Evolutionary conservation across 2,797 vertebrate species (phyloP).

Genomic region (Ataeniobius toweri): DNA sequence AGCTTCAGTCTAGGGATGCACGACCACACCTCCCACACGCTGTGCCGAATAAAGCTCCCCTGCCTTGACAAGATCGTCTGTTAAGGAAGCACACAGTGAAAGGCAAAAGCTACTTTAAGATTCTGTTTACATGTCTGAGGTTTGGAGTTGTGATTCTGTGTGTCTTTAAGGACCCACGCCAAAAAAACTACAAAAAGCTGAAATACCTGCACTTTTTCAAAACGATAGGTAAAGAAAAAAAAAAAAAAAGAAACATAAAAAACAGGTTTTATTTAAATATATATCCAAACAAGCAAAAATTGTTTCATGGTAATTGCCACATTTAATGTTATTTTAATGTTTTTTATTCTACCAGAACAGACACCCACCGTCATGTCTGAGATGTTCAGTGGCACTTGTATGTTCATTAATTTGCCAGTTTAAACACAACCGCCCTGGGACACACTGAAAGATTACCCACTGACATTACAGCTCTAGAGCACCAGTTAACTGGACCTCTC

Average conservation of each 20-base stretch:
- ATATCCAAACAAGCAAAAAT: not conserved
- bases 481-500: too few species aligned
- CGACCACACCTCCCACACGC: not conserved
- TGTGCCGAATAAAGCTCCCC: not conserved
- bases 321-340: not conserved
- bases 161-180: not conserved
- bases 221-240: too few species aligned
- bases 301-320: not conserved
- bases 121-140: conserved; percentile 4
- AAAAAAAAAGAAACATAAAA: not conserved
- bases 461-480: not conserved
- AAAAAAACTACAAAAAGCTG: not conserved
- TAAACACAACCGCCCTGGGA: not conserved
- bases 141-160: not conserved
- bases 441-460: not conserved
- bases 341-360: too few species aligned
- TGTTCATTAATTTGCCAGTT: not conserved
- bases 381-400: too few species aligned
- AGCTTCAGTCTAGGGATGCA: not conserved
- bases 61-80: not conserved
- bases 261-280: not conserved
- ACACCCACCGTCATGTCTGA: not conserved
- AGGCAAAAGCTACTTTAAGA: not conserved
- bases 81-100: not conserved
- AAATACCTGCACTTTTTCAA: not conserved